Base-by-base conservation (phyloP, 2,113 vertebrate genomes). In the Xenopus borealis region DNA sequence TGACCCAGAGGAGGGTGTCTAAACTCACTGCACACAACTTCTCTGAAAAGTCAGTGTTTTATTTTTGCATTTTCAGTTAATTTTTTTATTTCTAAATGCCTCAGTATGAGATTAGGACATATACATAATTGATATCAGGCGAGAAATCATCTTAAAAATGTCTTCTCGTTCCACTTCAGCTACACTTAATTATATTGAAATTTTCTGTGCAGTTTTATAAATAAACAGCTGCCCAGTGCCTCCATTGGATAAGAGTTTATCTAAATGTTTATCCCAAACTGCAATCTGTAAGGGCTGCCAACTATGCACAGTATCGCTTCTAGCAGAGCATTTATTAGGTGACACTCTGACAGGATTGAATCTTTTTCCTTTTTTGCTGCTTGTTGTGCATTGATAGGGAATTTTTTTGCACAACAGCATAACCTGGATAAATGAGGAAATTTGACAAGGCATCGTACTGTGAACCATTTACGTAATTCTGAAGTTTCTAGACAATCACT, bases 401-500 rank as follows among this genome's bases (percentile, higher is more conserved):
- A 81, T 83, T 88, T 84, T 83, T 91, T 94, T 94, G 93, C 92
- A 94, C 92, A 92, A 89, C 80, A 92, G 90, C 87, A 82, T 88
- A 89, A 88, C 83, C 85, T 91, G 90, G 89, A 89, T 86, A 85
- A 81, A 70, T 83, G 44, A 12, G n/a, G 8, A 69, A 52, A 85
- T 16, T 79, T 88, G 89, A 87, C 89, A 87, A 91, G 87, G 92
- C 89, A 89, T 92, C 86, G 85, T 89, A 92, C 91, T 91, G 90
- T 92, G 91, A 92, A 91, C 92, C 89, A 89, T 91, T 89, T 86
- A 87, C 33, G 27, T 86, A 84, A 87, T 87, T 87, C 89, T 85
- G 83, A 83, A 83, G 83, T 89, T 89, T 85, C 89, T 85, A 87
- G 91, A 92, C 91, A 92, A 92, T 93, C 91, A 89, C 87, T 91